Evolutionary conservation across 2,888 invertebrate genomes (phyloP).

Genomic region (Pelosia muscerda): DNA sequence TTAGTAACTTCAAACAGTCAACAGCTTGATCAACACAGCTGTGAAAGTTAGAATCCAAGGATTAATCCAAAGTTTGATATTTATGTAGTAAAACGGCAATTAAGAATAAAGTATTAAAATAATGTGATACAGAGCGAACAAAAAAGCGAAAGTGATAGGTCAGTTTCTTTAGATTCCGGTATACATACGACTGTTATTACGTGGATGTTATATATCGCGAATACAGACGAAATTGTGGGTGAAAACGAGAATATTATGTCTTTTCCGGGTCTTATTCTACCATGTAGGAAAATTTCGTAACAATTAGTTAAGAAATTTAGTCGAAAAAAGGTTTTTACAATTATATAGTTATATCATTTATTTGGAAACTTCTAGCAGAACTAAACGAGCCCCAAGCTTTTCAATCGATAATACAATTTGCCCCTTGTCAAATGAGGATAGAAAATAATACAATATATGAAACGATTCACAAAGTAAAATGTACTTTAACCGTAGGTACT

Average conservation of each 20-base stretch:
- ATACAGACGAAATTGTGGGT: not conserved
- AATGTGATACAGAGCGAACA: not conserved
- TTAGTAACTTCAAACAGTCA: not conserved
- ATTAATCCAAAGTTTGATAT: not conserved
- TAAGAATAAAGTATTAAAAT: not conserved
- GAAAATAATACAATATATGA: not conserved
- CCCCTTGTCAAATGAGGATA: not conserved
- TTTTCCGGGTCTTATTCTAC: not conserved
- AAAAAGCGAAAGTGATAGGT: slow-evolving; percentile 3
- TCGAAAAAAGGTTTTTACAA: not conserved
- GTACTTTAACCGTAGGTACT: not conserved
- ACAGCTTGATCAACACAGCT: not conserved
- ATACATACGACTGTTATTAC: not conserved
- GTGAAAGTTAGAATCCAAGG: slow-evolving; percentile 3
- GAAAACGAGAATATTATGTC: not conserved
- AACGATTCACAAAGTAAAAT: not conserved
- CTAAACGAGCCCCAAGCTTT: not conserved
- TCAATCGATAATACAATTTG: not conserved
- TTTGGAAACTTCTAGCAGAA: not conserved
- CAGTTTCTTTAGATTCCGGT: not conserved
- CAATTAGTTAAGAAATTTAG: not conserved
- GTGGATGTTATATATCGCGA: not conserved
- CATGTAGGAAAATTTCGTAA: not conserved
- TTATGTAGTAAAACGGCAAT: not conserved
- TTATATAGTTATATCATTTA: not conserved